These are phyloP conservation scores for Callinectes sapidus DNA, from an alignment of 2,888 invertebrate genomes.

Conservation along the genomic window DNA sequence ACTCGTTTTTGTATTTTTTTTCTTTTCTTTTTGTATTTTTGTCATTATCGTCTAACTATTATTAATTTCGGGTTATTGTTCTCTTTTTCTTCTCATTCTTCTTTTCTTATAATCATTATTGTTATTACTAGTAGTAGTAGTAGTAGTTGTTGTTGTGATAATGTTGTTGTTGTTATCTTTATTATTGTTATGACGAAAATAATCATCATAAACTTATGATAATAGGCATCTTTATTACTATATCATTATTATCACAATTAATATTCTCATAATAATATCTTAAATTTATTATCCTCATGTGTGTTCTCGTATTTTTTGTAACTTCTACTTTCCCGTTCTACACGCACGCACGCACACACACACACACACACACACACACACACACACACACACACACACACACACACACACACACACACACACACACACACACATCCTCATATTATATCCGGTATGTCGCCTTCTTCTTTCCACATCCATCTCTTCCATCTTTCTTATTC, in stretches of 20 bases:
- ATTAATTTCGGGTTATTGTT: neutral
- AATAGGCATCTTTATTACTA: too few species aligned
- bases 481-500: neutral
- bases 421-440: neutral
- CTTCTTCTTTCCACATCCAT: neutral
- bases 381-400: neutral
- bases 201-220: neutral
- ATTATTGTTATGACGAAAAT: neutral
- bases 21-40: neutral
- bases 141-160: neutral
- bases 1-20: neutral
- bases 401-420: slow-evolving; percentile 1
- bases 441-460: neutral
- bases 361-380: slow-evolving; percentile 12
- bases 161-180: neutral
- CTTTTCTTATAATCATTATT: neutral
- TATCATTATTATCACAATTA: neutral
- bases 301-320: neutral
- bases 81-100: neutral
- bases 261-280: neutral
- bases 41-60: neutral
- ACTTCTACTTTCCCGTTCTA: neutral
- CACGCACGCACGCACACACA: slow-evolving; percentile 17
- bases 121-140: neutral
- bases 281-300: neutral